phyloP scores from a whole-genome alignment of 2,888 invertebrate species.

The Hofmannophila pseudospretella region DNA sequence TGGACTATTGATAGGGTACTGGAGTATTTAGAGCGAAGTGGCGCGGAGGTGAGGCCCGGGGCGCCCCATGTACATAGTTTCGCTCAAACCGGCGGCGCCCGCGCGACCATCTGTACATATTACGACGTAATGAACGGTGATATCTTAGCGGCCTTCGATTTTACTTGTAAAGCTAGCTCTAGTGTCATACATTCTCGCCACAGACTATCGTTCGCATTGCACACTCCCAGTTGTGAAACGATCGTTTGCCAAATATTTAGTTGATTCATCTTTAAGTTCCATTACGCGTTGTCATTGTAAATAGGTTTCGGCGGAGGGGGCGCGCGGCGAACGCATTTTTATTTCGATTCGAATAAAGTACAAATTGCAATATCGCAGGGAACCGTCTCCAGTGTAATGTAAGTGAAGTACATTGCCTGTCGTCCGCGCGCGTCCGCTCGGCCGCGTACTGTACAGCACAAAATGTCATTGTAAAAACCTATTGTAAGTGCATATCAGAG shows the following conservation, averaged over 20 bases:
- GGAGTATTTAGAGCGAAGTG: too few species aligned
- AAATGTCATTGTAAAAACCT: constrained; percentile 68
- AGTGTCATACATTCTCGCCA: constrained; percentile 46
- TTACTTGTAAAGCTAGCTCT: constrained; percentile 75
- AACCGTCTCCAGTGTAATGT: constrained; percentile 19
- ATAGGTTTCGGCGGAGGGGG: constrained; percentile 43
- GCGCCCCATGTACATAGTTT: constrained; percentile 47
- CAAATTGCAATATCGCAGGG: constrained; percentile 39
- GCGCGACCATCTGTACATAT: constrained; percentile 48
- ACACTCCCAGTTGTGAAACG: constrained; percentile 36
- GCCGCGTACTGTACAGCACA: constrained; percentile 69
- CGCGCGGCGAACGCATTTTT: constrained; percentile 33
- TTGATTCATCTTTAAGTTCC: constrained; percentile 50
- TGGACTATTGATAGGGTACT: too few species aligned
- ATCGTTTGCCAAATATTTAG: constrained; percentile 68
- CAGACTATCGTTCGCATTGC: constrained; percentile 40
- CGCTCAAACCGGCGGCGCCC: constrained; percentile 25
- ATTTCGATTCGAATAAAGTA: constrained; percentile 43
- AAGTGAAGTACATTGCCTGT: constrained; percentile 32
- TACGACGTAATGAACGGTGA: constrained; percentile 72
- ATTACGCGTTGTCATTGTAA: constrained; percentile 56
- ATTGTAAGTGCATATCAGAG: constrained; percentile 74
- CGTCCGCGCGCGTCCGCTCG: constrained; percentile 30
- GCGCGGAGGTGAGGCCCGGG: too few species aligned
- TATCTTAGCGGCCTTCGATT: constrained; percentile 77